These are phyloP conservation scores for Crocidura indochinensis DNA, from an alignment of 2,797 vertebrate species.

Conservation along the genomic window DNA sequence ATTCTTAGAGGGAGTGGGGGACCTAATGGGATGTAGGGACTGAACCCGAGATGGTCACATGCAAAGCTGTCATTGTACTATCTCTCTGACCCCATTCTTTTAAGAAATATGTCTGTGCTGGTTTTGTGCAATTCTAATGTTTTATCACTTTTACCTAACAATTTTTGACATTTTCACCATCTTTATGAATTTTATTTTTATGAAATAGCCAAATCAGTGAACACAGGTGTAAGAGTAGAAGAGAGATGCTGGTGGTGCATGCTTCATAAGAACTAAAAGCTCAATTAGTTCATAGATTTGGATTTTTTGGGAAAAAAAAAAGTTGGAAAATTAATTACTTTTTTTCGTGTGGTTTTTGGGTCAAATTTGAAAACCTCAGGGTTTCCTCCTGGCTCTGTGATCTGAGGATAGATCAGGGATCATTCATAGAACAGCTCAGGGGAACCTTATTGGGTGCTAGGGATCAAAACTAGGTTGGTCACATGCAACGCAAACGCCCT, in stretches of 20 bases:
- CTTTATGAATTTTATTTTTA: not conserved
- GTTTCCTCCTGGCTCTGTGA: too few species aligned
- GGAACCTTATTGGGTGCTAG: too few species aligned
- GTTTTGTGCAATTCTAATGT: not conserved
- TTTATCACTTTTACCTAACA: not conserved
- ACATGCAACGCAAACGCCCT: too few species aligned
- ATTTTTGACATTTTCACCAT: too few species aligned
- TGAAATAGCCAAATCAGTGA: not conserved
- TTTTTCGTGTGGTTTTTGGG: not conserved
- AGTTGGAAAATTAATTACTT: not conserved
- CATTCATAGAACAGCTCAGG: too few species aligned
- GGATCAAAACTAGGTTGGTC: too few species aligned
- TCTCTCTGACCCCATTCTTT: not conserved
- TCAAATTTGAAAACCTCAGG: too few species aligned
- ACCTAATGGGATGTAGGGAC: too few species aligned
- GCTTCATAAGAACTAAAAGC: not conserved
- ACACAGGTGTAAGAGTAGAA: not conserved
- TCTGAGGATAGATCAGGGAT: too few species aligned
- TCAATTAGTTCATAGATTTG: not conserved
- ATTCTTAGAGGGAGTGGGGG: too few species aligned
- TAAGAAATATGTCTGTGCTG: not conserved
- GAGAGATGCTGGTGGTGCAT: not conserved
- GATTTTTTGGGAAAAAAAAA: slow-evolving; percentile 32
- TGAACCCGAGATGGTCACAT: too few species aligned
- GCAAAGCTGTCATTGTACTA: too few species aligned